Evolutionary conservation across 2,113 vertebrate species (phyloP).

Genomic region (Nothoprocta perdicaria): DNA sequence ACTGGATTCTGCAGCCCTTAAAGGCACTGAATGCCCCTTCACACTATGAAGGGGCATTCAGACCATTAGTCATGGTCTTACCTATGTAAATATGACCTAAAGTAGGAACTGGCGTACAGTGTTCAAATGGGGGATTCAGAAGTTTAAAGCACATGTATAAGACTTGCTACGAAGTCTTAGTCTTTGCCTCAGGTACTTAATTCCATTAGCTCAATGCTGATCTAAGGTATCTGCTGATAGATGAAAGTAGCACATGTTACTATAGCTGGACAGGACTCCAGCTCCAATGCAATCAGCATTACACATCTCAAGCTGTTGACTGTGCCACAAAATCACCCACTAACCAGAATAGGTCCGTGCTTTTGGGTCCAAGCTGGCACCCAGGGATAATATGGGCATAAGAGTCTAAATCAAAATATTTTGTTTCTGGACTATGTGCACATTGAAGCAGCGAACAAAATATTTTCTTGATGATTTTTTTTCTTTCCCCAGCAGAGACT

Average conservation of each 20-base stretch:
- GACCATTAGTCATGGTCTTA: neutral
- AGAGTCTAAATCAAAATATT: neutral
- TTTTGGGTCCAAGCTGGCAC: neutral
- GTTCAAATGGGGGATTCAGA: neutral
- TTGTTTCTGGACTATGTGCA: neutral
- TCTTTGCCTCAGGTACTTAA: conserved; percentile 8
- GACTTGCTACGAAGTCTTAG: neutral
- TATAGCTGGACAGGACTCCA: neutral
- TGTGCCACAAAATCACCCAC: neutral
- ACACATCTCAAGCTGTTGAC: neutral
- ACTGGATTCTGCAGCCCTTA: neutral
- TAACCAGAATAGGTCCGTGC: neutral
- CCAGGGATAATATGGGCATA: neutral
- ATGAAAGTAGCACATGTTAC: neutral
- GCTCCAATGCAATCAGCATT: neutral
- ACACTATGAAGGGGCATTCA: neutral
- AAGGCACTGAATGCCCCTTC: neutral
- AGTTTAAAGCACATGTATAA: neutral
- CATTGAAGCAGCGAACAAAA: neutral
- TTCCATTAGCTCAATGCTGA: neutral
- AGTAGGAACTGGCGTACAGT: neutral
- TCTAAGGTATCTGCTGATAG: neutral
- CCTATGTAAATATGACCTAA: neutral
- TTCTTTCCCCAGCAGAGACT: accelerated
- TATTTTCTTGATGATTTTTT: neutral